Conservation (phyloP, 2,797 vertebrate genomes). For the Ceryle rudis region DNA sequence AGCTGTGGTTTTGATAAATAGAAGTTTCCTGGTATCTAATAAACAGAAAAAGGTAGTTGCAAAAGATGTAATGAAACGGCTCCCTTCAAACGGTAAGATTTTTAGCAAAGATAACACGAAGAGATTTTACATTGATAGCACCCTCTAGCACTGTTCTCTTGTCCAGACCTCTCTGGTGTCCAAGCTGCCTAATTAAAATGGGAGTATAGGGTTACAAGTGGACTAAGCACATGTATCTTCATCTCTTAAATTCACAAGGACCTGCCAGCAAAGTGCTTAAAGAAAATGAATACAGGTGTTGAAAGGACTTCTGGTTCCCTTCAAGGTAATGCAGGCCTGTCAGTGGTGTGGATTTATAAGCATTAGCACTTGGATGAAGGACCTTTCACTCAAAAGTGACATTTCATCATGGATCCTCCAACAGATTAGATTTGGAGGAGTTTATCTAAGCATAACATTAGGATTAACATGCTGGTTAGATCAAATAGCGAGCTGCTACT, state of each 20-base stretch:
- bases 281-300: neutral
- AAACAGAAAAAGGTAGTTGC: neutral
- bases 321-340: neutral
- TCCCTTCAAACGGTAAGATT: neutral
- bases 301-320: neutral
- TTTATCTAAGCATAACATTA: neutral
- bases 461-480: neutral
- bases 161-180: neutral
- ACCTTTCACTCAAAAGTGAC: neutral
- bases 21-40: neutral
- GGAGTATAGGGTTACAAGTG: neutral
- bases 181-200: neutral
- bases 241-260: neutral
- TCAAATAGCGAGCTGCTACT: neutral
- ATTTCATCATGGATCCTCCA: neutral
- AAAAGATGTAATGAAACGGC: neutral
- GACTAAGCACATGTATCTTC: neutral
- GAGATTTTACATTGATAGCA: rapidly evolving
- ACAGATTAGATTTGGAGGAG: neutral
- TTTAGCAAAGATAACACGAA: neutral
- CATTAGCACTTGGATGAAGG: neutral
- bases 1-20: neutral
- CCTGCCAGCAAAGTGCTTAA: neutral
- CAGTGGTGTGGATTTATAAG: neutral
- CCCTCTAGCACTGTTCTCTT: rapidly evolving